Evolutionary conservation across 2,113 vertebrate species (phyloP).

Genomic region (Budorcas taxicolor): DNA sequence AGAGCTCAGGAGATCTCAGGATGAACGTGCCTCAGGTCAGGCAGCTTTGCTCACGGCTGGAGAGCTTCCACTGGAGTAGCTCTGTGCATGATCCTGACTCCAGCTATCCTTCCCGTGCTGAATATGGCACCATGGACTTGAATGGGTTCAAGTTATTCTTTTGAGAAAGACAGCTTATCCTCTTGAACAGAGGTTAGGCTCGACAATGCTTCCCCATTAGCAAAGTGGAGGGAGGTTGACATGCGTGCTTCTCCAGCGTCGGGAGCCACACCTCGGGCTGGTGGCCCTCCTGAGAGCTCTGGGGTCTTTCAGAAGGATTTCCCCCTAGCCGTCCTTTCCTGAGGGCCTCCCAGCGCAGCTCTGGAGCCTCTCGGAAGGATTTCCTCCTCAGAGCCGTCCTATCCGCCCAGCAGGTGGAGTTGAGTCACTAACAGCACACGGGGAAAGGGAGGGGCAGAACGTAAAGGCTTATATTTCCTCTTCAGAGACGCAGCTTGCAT

Average conservation of each 20-base stretch:
- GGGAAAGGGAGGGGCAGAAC: conserved; percentile 67
- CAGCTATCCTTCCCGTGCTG: background rate
- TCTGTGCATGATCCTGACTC: background rate
- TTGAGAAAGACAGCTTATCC: background rate
- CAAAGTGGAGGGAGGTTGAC: background rate
- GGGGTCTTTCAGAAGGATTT: background rate
- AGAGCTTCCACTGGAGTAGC: background rate
- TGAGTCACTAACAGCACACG: conserved; percentile 65
- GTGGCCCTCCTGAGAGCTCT: background rate
- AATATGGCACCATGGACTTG: rapidly evolving
- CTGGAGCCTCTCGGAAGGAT: background rate
- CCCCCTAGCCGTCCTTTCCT: background rate
- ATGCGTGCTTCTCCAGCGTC: rapidly evolving
- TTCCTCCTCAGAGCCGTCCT: background rate
- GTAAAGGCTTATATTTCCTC: conserved; percentile 65
- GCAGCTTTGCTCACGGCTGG: background rate
- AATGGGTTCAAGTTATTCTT: background rate
- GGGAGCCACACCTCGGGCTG: background rate
- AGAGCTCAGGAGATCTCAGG: background rate
- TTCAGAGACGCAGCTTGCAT: background rate
- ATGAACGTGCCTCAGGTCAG: background rate
- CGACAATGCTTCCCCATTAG: background rate
- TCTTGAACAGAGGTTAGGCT: background rate
- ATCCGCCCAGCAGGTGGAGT: background rate
- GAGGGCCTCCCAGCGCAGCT: background rate